Conservation (phyloP, 2,888 invertebrate genomes). For the Patella depressa region DNA sequence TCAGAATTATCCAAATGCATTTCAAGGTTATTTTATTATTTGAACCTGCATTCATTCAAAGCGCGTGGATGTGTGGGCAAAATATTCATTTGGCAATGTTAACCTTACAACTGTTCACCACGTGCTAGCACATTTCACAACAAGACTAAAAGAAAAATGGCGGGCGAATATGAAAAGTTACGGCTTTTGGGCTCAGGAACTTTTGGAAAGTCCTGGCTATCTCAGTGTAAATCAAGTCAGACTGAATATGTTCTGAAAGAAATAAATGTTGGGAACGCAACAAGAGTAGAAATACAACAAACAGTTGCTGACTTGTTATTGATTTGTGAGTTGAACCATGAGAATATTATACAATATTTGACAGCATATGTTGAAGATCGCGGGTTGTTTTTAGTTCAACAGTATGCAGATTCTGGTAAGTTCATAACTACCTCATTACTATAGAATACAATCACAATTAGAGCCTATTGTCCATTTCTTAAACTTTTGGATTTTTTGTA, state of each 20-base stretch:
- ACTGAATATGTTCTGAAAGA: conserved; percentile 58
- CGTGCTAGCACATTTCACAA: too few species aligned
- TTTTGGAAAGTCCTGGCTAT: conserved; percentile 64
- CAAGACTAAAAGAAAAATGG: conserved; percentile 44
- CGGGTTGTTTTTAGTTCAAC: conserved; percentile 61
- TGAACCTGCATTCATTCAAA: too few species aligned
- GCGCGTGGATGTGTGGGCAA: too few species aligned
- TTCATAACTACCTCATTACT: not conserved
- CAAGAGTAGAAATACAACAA: conserved; percentile 43
- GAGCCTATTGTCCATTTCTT: too few species aligned
- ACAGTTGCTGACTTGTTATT: conserved; percentile 60
- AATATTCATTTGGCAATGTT: too few species aligned
- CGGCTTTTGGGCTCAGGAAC: conserved; percentile 59
- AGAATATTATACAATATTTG: conserved; percentile 61
- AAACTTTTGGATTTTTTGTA: not conserved
- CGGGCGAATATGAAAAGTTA: conserved; percentile 50
- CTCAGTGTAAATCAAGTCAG: conserved; percentile 35
- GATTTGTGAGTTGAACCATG: conserved; percentile 59
- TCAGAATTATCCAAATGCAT: too few species aligned
- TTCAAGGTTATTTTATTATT: too few species aligned
- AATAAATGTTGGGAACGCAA: conserved; percentile 41
- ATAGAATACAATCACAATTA: too few species aligned
- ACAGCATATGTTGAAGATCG: conserved; percentile 60
- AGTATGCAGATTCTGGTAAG: conserved; percentile 64
- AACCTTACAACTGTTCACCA: too few species aligned